Evolutionary conservation across 2,888 invertebrate species (phyloP).

Genomic region (Caenorhabditis macrosperma): DNA sequence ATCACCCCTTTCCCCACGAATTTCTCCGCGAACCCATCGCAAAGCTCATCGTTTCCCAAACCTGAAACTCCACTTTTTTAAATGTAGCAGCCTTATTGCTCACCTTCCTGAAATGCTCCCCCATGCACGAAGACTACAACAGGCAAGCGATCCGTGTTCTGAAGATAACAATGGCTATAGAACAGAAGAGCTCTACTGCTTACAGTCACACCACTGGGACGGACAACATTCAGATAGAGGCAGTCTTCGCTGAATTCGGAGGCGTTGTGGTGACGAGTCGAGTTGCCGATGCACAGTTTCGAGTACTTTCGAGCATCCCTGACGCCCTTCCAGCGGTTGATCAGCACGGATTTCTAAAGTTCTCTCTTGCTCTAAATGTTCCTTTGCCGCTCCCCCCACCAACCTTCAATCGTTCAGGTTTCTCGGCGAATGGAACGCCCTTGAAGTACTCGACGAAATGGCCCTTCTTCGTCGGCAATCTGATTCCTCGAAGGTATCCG

Average conservation of each 20-base stretch:
- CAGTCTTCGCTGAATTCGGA: conserved; percentile 55
- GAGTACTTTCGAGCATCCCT: conserved; percentile 12
- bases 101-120: conserved; percentile 44
- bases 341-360: conserved; percentile 32
- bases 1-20: conserved; percentile 30
- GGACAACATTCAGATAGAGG: conserved; percentile 46
- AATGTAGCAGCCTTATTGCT: background rate
- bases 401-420: conserved; percentile 40
- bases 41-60: conserved; percentile 25
- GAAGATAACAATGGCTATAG: too few species aligned
- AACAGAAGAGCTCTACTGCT: background rate
- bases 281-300: conserved; percentile 26
- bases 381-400: too few species aligned
- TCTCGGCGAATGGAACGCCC: conserved; percentile 45
- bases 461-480: conserved; percentile 24
- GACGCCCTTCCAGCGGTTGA: conserved; percentile 24
- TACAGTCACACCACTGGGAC: conserved; percentile 25
- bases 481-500: conserved; percentile 20
- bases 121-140: conserved; percentile 50
- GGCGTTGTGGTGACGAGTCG: conserved; percentile 27
- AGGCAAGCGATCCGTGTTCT: conserved; percentile 14
- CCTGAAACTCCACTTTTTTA: conserved; percentile 20
- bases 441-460: conserved; percentile 29
- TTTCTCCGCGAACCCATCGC: conserved; percentile 44
- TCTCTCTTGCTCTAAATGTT: background rate